Evolutionary conservation across 2,888 invertebrate species (phyloP).

Genomic region (Stegana nigrithorax): DNA sequence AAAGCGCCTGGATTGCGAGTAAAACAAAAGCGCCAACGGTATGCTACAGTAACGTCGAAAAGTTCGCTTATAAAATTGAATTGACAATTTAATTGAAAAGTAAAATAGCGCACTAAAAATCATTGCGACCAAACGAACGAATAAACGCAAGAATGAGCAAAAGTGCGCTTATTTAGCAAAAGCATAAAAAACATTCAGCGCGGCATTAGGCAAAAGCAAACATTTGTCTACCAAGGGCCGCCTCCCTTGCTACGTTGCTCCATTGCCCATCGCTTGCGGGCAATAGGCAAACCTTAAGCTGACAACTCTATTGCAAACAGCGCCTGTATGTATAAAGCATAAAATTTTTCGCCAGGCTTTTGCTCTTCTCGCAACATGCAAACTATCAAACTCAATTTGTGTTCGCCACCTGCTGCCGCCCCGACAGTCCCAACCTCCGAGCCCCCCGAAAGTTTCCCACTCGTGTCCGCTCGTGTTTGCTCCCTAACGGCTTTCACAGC

Average conservation of each 20-base stretch:
- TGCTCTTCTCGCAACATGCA: background rate
- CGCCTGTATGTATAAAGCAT: background rate
- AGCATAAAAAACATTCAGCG: background rate
- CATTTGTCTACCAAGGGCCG: background rate
- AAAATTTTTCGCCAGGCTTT: background rate
- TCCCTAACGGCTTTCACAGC: too few species aligned
- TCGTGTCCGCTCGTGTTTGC: too few species aligned
- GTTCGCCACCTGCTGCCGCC: constrained; percentile 1
- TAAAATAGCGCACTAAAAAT: constrained; percentile 6
- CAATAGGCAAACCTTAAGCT: constrained; percentile 2
- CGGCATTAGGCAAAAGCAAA: background rate
- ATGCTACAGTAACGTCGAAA: background rate
- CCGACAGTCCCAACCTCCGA: constrained; percentile 19
- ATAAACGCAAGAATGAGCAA: too few species aligned
- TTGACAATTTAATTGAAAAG: constrained; percentile 14
- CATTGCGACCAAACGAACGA: too few species aligned
- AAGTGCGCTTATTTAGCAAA: background rate
- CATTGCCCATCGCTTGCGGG: background rate
- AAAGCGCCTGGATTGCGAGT: too few species aligned
- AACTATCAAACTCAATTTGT: constrained; percentile 23
- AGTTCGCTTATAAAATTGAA: background rate
- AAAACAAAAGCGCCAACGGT: too few species aligned
- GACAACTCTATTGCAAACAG: constrained; percentile 4
- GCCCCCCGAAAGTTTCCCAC: too few species aligned
- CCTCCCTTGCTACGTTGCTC: background rate